A percentile compares a stretch with the other conserved stretches of the same genome.
These are phyloP conservation scores for Lucilia cuprina DNA, from an alignment of 1,140 invertebrate species.

Conservation along the genomic window DNA sequence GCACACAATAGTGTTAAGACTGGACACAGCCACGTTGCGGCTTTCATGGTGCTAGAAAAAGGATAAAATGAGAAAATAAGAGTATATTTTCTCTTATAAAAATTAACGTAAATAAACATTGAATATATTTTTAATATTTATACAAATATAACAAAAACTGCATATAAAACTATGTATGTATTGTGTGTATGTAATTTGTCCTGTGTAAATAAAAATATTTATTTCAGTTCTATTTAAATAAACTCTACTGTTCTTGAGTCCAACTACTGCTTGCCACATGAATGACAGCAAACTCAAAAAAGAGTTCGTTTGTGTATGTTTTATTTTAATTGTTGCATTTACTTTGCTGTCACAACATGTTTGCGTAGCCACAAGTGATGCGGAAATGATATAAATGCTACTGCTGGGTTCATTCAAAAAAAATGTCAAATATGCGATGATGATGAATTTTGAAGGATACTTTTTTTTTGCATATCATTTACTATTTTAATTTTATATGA, in stretches of 20 bases:
- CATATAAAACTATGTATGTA: neutral
- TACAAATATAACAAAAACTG: neutral
- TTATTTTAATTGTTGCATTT: neutral
- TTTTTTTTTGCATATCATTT: no score
- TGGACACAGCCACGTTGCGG: conserved; percentile 60
- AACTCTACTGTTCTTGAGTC: no score
- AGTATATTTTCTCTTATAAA: neutral
- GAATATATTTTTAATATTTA: no score
- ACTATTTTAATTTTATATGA: no score
- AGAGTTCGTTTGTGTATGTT: no score
- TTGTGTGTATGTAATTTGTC: neutral
- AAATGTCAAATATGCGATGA: neutral
- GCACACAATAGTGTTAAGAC: conserved; percentile 58
- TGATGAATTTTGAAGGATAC: neutral
- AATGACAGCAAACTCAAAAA: no score
- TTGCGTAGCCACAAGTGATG: neutral
- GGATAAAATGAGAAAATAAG: conserved; percentile 40
- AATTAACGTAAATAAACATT: neutral
- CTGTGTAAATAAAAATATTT: neutral
- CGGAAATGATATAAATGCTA: conserved; percentile 25
- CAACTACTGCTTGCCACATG: no score
- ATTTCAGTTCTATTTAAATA: neutral
- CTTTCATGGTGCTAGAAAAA: conserved; percentile 58
- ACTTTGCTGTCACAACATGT: conserved; percentile 11
- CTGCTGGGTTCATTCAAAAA: neutral